Base-by-base conservation (phyloP, 1,140 invertebrate species). In the Drosophila melanogaster region DNA sequence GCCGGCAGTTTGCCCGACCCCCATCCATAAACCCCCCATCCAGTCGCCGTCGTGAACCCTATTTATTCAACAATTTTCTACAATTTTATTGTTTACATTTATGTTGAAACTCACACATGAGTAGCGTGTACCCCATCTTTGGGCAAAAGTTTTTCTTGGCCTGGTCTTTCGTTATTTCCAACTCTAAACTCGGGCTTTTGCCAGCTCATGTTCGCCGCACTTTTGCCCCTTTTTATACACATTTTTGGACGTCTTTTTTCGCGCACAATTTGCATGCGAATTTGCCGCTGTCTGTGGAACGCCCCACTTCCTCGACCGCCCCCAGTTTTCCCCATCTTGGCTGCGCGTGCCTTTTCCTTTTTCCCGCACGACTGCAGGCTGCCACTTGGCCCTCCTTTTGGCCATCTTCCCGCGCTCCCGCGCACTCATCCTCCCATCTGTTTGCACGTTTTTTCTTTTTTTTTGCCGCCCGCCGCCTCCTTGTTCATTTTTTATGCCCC, bases 1-100 rank as follows among this genome's bases (percentile, higher is more conserved):
- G 79, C 50, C 66, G 84, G 69, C 84, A 77, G 76, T 89, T 79
- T 87, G 79, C 50, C 77, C 78, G 73, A 60, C 51, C 46, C 40
- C 60, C 17, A 22, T 41, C 35, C 40, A 14, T 14, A 22, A 19
- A 14, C 37, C 6, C 46, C 40, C 15, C n/a, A 43, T 10, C 8
- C 8, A 22, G 2, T 22, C 12, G 35, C 12, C 14, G 12, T 37
- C 37, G 41, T 47, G 24, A 70, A 73, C 66, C 86, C 86, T 89
- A 89, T 87, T 71, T 71, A 71, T 71, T 71, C 67, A 71, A 71
- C 67, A 71, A 71, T 71, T 71, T 71, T 87, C 77, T 79, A 87
- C 84, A 87, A 87, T 89, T 89, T 89, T 83, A 89, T 89, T 89
- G 84, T 89, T 89, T 89, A 89, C 84, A 89, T 89, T 89, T 86